Conservation (phyloP, 1,140 invertebrate species). For the Epicauta chinensis region DNA sequence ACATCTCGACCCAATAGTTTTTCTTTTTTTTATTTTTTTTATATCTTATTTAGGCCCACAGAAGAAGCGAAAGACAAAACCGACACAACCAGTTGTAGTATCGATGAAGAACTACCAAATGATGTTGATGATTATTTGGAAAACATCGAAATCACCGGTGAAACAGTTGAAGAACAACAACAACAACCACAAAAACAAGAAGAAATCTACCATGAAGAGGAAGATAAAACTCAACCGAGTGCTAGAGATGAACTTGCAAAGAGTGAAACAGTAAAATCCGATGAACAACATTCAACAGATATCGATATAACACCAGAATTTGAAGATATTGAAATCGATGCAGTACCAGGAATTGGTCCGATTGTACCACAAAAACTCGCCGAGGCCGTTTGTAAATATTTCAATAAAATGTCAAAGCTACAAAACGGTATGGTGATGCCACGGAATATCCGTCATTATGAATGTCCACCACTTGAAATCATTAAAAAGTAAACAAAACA, state of each 20-base stretch:
- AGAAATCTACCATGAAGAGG: not conserved
- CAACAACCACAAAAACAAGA: conserved; percentile 23
- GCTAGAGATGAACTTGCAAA: conserved; percentile 1
- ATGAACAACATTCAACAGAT: not conserved
- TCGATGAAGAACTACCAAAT: too few species aligned
- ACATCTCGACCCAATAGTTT: too few species aligned
- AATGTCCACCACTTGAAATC: conserved; percentile 51
- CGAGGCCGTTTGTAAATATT: conserved; percentile 45
- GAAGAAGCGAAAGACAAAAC: too few species aligned
- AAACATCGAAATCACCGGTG: not conserved
- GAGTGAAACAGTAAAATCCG: not conserved
- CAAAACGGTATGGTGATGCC: conserved; percentile 55
- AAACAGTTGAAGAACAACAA: not conserved
- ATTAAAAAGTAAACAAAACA: too few species aligned
- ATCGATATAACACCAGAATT: conserved; percentile 12
- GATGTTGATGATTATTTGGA: too few species aligned
- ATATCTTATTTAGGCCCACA: too few species aligned
- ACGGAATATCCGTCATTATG: conserved; percentile 52
- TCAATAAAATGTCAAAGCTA: conserved; percentile 44
- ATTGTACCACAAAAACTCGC: conserved; percentile 44
- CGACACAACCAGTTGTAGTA: too few species aligned
- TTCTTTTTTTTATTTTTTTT: too few species aligned
- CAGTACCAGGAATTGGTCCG: conserved; percentile 51
- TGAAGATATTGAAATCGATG: conserved; percentile 41
- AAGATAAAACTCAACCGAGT: not conserved